These are phyloP conservation scores for Lithodes maja DNA, from an alignment of 2,888 invertebrate genomes.

Conservation along the genomic window DNA sequence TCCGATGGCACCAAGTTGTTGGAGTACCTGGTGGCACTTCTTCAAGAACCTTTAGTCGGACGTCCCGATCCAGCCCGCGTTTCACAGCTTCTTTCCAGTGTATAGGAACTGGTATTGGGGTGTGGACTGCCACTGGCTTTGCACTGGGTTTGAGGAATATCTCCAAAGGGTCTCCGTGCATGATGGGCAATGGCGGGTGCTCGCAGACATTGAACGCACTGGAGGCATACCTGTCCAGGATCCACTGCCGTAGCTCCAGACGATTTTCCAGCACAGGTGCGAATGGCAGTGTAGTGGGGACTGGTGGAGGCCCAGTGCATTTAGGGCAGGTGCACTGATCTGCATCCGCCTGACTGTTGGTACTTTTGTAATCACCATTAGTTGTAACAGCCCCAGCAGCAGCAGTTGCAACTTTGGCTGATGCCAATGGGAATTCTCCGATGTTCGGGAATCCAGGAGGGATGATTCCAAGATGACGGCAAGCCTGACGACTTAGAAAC, in stretches of 20 bases:
- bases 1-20: not conserved
- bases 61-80: not conserved
- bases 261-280: not conserved
- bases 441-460: not conserved
- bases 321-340: not conserved
- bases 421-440: no score
- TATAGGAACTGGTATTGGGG: not conserved
- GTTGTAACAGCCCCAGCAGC: no score
- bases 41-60: not conserved
- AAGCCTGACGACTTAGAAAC: not conserved
- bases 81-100: conserved; percentile 22
- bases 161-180: not conserved
- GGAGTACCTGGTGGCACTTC: not conserved
- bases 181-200: not conserved
- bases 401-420: no score
- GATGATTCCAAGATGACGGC: not conserved
- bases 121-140: not conserved
- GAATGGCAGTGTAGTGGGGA: not conserved
- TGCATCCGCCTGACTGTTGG: not conserved
- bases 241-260: not conserved
- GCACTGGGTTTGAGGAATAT: not conserved
- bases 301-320: not conserved
- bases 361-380: no score
- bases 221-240: not conserved
- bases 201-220: conserved; percentile 6